Evolutionary conservation across 2,113 vertebrate species (phyloP).

Genomic region (Jaculus jaculus): DNA sequence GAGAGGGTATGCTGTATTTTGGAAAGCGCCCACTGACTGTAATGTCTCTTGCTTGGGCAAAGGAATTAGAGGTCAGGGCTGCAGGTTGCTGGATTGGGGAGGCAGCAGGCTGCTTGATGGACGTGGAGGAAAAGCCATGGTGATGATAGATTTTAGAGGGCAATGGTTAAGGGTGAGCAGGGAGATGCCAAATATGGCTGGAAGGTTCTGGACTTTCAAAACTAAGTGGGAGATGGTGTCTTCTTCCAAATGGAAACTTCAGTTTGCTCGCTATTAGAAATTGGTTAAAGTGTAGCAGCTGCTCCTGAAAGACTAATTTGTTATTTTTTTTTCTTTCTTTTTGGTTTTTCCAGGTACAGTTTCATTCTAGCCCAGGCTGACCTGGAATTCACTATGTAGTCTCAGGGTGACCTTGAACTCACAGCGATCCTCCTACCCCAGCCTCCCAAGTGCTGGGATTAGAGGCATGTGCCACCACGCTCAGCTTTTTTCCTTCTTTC

Average conservation of each 20-base stretch:
- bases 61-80: background rate
- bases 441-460: too few relatives aligned
- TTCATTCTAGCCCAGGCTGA: too few relatives aligned
- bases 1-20: background rate
- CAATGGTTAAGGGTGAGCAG: slow-evolving; percentile 9
- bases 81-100: background rate
- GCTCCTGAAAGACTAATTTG: slow-evolving; percentile 65
- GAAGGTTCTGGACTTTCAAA: slow-evolving; percentile 18
- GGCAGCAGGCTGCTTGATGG: background rate
- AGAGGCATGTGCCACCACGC: too few relatives aligned
- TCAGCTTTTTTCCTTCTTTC: too few relatives aligned
- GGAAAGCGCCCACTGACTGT: background rate
- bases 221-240: background rate
- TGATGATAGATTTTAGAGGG: background rate
- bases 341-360: too few relatives aligned
- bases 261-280: background rate
- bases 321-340: background rate
- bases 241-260: background rate
- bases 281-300: slow-evolving; percentile 35
- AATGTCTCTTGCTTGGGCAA: background rate
- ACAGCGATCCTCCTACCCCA: too few relatives aligned
- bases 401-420: too few relatives aligned
- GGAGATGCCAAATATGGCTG: background rate
- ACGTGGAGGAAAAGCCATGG: background rate
- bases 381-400: too few relatives aligned